Evolutionary conservation across 2,113 vertebrate genomes (phyloP), one percentile per base, ranked within the genome.

Genomic region (Phalacrocorax aristotelis): DNA sequence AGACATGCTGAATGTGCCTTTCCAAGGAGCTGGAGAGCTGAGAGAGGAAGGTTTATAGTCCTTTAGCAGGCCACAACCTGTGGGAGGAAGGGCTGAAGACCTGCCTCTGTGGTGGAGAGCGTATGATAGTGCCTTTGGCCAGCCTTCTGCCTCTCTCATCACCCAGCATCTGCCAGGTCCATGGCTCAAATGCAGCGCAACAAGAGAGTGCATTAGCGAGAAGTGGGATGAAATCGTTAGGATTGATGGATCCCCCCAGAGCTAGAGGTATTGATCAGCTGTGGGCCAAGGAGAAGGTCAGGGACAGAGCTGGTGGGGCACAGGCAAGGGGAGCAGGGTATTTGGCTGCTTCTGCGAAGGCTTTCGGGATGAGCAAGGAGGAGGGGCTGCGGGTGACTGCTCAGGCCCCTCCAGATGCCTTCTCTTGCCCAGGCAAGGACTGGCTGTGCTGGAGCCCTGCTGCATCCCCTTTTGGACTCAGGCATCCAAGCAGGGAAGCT

Each of bases 201-300:
- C 20, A 34, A 26, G 65, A 74, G 68, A 92, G 40, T 64, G n/a
- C 91, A 91, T 96, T 95, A 97, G 61, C 0, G 10, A 91, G 66
- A 89, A 78, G 52, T 26, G 3, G 57, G 81, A 69, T 81, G 44
- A 40, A 84, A 95, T 95, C 34, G 0, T 96, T 96, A 46, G 36
- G 54, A 76, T 44, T 21, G 18, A 95, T 95, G 81, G 87, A 87
- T 84, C 52, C 36, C 36, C 65, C 62, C 34, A 61, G 74, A 93
- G 83, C 69, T 27, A 54, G 57, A 87, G 27, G 15, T 48, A 97
- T 95, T 69, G 93, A 96, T 76, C 36, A 55, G 44, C 81, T 71
- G 36, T 1, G 5, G 77, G 89, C 76, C 87, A 82, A 89, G 52
- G 86, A 84, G 88, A 95, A 69, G 93, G 95, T 93, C 93, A 92